Base-by-base conservation (phyloP, 1,140 invertebrate genomes). In the Lethrus apterus region DNA sequence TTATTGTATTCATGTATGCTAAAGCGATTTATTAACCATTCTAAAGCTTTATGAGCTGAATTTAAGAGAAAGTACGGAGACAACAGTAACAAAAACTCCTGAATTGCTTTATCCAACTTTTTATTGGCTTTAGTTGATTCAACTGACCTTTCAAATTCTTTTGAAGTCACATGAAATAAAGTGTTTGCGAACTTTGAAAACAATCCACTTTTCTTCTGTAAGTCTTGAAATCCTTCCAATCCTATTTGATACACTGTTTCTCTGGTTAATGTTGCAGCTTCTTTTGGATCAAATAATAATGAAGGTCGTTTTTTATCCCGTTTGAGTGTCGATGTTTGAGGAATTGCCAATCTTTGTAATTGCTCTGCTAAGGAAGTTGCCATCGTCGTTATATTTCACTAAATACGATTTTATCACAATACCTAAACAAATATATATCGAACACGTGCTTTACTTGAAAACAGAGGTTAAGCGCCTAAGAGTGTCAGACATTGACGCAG, bases 1-100 rank as follows among this genome's bases (percentile, higher is more conserved):
- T 78, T 77, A 62, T 96, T 96, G 62, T 84, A 96, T 36, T 86
- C 72, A 58, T 97, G 87, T 49, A 97, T 84, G 34, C 84, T 79
- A 65, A 85, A 96, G 57, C 92, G 80, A 50, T 86, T 77, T 34
- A 96, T 79, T 2, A 98, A 71, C 93, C 93, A 97, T 75, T 97
- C 94, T 17, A 97, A 65, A 14, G 87, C 81, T 75, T 94, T 89
- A 45, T 94, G 88, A 7, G 90, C 76, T 9, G 85, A 78, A 60
- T 83, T 84, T 0, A 93, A 64, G 23, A 91, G 65, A 56, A 96
- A 83, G 65, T 93, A 95, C 3, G 93, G 93, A 1, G 91, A 89
- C 7, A 94, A 53, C 24, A 83, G 68, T 24, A 84, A 64, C 0
- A 96, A 64, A 70, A 95, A 96, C 46, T 82, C 80, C 36, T 78